Evolutionary conservation across 1,140 invertebrate species (phyloP).

Genomic region (Dinoponera quadriceps): DNA sequence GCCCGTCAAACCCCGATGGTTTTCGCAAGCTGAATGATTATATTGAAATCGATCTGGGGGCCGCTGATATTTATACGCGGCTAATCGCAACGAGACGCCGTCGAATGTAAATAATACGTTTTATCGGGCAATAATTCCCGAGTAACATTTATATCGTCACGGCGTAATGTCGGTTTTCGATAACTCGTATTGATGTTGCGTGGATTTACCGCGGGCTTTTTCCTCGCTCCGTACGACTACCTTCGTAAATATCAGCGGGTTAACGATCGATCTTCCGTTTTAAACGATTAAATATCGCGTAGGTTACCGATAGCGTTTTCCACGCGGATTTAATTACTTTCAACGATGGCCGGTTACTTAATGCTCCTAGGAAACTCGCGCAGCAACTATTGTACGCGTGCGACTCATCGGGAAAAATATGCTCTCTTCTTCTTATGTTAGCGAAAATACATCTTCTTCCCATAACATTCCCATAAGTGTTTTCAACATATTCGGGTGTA

Average conservation of each 20-base stretch:
- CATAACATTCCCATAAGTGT: no score
- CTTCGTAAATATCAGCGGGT: slow-evolving; percentile 37
- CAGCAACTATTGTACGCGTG: not conserved
- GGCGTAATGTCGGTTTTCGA: slow-evolving; percentile 24
- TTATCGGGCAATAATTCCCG: slow-evolving; percentile 33
- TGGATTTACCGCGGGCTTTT: slow-evolving; percentile 27
- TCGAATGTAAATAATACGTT: slow-evolving; percentile 44
- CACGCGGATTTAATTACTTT: slow-evolving; percentile 35
- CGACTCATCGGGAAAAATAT: not conserved
- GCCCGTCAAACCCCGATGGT: not conserved
- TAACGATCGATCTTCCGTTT: slow-evolving; percentile 3
- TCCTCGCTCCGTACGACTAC: slow-evolving; percentile 7
- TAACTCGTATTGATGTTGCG: slow-evolving; percentile 14
- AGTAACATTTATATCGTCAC: slow-evolving; percentile 37
- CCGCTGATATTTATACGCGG: slow-evolving; percentile 20
- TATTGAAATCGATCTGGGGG: not conserved
- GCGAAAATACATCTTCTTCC: not conserved
- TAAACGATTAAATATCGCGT: slow-evolving; percentile 31
- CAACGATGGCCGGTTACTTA: not conserved
- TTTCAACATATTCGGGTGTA: no score
- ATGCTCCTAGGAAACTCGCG: not conserved
- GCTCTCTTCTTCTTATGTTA: no score
- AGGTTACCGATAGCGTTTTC: not conserved
- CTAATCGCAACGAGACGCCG: not conserved
- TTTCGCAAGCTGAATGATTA: slow-evolving; percentile 31